phyloP scores from a whole-genome alignment of 2,888 invertebrate species.

The Chirona hameri region DNA sequence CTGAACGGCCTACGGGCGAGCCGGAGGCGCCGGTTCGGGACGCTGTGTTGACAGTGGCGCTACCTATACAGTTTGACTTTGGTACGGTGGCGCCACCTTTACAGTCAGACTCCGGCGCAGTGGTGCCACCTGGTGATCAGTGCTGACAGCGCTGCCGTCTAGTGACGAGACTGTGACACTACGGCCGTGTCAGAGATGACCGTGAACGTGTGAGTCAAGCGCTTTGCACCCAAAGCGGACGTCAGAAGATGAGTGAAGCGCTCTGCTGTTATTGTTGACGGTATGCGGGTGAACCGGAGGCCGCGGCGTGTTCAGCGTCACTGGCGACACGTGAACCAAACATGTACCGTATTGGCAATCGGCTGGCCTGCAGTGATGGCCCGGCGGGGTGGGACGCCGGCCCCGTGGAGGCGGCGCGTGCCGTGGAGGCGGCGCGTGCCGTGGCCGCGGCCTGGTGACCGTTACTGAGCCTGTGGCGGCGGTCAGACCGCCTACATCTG shows the following conservation, averaged over 20 bases:
- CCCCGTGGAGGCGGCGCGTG: too few relatives aligned
- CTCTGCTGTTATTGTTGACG: not conserved
- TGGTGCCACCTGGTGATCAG: not conserved
- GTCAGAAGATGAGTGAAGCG: not conserved
- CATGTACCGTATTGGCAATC: too few relatives aligned
- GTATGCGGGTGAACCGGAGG: not conserved
- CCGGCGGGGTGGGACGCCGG: too few relatives aligned
- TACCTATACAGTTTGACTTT: too few relatives aligned
- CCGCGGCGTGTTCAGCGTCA: not conserved
- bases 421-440: too few relatives aligned
- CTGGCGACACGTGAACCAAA: too few relatives aligned
- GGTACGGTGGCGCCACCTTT: too few relatives aligned
- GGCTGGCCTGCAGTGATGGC: too few relatives aligned
- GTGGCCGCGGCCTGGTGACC: too few relatives aligned
- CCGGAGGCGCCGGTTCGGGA: too few relatives aligned
- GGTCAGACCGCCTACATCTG: not conserved
- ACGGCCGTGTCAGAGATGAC: too few relatives aligned
- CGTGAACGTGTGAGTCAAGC: too few relatives aligned
- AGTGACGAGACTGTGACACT: not conserved
- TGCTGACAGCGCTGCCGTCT: not conserved
- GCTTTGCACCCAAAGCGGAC: not conserved
- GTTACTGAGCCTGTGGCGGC: not conserved
- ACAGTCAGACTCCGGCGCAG: not conserved
- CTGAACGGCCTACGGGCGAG: not conserved
- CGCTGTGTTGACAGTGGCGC: not conserved